Conservation (phyloP, 1,140 invertebrate genomes). For the Anastrepha ludens region DNA sequence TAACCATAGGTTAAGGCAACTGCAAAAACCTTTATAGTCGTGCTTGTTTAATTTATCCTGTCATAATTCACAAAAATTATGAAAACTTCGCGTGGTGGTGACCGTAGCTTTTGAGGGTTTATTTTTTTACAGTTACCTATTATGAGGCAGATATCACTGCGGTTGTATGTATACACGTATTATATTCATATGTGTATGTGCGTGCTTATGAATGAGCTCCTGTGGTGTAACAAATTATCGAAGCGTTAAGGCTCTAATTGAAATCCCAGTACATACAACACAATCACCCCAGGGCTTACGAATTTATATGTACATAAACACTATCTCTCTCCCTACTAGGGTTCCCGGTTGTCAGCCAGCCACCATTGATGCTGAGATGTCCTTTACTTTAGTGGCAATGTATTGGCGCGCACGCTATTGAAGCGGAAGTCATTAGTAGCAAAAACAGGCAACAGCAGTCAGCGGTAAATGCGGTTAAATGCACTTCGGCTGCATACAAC, state of each 20-base stretch:
- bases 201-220: background rate
- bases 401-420: background rate
- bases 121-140: too few relatives aligned
- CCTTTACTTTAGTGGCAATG: background rate
- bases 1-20: too few relatives aligned
- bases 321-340: too few relatives aligned
- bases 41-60: too few relatives aligned
- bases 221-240: background rate
- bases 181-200: background rate
- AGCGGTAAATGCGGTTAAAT: slow-evolving; percentile 9
- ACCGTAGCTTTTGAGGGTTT: too few relatives aligned
- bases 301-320: too few relatives aligned
- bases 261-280: background rate
- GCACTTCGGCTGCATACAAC: background rate
- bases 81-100: too few relatives aligned
- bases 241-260: slow-evolving; percentile 10
- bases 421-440: slow-evolving; percentile 15
- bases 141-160: too few relatives aligned
- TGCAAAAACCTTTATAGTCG: too few relatives aligned
- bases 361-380: background rate
- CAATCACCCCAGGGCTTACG: background rate
- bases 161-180: too few relatives aligned
- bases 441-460: background rate
- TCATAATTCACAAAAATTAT: too few relatives aligned
- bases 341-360: too few relatives aligned